phyloP scores from a whole-genome alignment of 2,888 invertebrate genomes.

The Stenodera caucasica region DNA sequence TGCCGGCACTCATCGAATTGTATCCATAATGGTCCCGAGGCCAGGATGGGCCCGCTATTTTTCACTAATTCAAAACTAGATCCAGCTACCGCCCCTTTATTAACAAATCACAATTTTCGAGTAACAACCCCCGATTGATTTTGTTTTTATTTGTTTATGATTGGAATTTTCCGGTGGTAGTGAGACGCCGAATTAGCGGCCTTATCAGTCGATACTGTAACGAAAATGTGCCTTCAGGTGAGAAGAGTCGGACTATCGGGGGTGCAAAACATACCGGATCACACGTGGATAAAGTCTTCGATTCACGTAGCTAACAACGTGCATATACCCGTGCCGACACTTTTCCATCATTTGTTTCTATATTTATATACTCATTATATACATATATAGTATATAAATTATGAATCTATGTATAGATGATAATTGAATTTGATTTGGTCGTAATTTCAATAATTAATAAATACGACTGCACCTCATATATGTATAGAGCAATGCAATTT shows the following conservation, averaged over 20 bases:
- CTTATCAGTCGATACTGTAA: slow-evolving; percentile 51
- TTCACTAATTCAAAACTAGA: slow-evolving; percentile 26
- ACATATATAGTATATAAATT: background rate
- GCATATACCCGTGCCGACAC: slow-evolving; percentile 52
- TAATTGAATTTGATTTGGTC: background rate
- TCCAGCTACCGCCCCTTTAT: no score
- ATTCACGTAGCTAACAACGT: slow-evolving; percentile 52
- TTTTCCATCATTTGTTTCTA: slow-evolving; percentile 1
- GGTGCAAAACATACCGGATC: slow-evolving; percentile 56
- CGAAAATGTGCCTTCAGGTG: slow-evolving; percentile 36
- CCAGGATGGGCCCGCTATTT: slow-evolving; percentile 53
- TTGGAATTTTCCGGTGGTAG: slow-evolving; percentile 6
- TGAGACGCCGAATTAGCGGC: slow-evolving; percentile 53
- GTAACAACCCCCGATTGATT: no score
- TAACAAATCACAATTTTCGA: background rate
- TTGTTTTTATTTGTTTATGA: background rate
- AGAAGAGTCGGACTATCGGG: slow-evolving; percentile 43
- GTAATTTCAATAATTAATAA: background rate
- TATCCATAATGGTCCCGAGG: slow-evolving; percentile 62
- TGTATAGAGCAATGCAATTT: background rate
- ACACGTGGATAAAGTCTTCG: slow-evolving; percentile 51
- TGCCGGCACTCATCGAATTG: slow-evolving; percentile 58
- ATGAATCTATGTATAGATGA: background rate
- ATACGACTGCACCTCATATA: background rate
- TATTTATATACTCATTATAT: slow-evolving; percentile 2